Percentiles rank a stretch among this genome's conserved stretches.
Evolutionary conservation across 2,888 invertebrate species (phyloP).

Genomic region (Pristionchus entomophagus): DNA sequence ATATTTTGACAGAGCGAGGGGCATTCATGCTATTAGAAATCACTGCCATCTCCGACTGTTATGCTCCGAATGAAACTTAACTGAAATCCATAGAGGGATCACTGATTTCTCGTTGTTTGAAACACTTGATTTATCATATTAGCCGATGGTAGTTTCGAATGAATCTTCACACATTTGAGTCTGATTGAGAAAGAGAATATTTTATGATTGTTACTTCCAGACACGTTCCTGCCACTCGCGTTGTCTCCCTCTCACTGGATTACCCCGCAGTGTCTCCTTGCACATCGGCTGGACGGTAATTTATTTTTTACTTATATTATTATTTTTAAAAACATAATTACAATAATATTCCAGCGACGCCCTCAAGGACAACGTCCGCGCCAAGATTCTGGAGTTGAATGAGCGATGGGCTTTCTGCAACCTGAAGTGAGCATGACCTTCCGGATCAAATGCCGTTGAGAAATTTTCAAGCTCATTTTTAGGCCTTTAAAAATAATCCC

Average conservation of each 20-base stretch:
- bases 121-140: no score
- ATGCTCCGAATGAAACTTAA: no score
- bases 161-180: no score
- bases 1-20: no score
- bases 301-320: neutral
- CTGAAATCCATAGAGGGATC: no score
- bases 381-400: constrained; percentile 91
- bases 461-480: neutral
- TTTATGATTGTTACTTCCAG: constrained; percentile 79
- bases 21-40: no score
- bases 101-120: no score
- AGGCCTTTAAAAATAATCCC: no score
- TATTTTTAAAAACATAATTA: neutral
- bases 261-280: constrained; percentile 97
- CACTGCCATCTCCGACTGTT: no score
- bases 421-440: constrained; percentile 52
- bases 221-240: constrained; percentile 91
- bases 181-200: no score
- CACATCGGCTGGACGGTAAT: constrained; percentile 87
- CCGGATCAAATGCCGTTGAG: neutral
- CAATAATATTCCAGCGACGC: constrained; percentile 39
- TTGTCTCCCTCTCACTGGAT: constrained; percentile 92
- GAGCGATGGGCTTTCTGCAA: constrained; percentile 97
- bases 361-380: constrained; percentile 85
- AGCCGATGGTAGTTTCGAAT: no score